A percentile compares a stretch with the other conserved stretches of the same genome.
These are phyloP conservation scores for Antrozous pallidus DNA, from an alignment of 2,797 vertebrate genomes.

Conservation along the genomic window DNA sequence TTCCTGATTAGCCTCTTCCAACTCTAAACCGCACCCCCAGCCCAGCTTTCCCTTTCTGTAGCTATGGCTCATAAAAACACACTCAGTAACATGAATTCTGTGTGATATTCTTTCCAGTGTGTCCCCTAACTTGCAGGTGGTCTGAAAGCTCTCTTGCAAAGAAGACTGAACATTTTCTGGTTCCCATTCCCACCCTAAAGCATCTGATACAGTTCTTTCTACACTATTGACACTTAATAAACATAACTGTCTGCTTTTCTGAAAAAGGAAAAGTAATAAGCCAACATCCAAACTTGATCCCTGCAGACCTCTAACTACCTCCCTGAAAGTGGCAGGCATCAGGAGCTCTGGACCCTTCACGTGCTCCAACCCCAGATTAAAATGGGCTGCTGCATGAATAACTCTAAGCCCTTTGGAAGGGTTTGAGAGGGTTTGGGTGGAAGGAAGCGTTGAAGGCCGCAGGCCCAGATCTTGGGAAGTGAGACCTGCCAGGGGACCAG, in stretches of 20 bases:
- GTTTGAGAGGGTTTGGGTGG: background rate
- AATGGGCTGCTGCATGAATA: background rate
- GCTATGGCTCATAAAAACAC: background rate
- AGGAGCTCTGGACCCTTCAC: background rate
- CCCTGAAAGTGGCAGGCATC: background rate
- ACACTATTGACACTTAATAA: background rate
- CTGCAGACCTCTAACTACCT: background rate
- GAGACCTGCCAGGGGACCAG: background rate
- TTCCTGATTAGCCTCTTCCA: background rate
- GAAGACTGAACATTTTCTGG: background rate
- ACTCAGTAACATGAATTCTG: background rate
- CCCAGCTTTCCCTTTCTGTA: background rate
- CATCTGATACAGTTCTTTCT: background rate
- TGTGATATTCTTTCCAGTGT: background rate
- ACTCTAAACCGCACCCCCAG: background rate
- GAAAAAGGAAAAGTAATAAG: conserved; percentile 29
- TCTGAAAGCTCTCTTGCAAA: background rate
- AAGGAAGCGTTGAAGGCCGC: background rate
- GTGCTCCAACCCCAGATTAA: conserved; percentile 27
- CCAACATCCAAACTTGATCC: background rate
- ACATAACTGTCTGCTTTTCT: background rate
- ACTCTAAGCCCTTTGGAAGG: background rate
- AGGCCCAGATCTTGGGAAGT: background rate
- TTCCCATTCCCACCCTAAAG: background rate
- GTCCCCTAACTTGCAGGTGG: background rate